Conservation (phyloP, 1,140 invertebrate species). For the Dolichoris vasculosae region DNA sequence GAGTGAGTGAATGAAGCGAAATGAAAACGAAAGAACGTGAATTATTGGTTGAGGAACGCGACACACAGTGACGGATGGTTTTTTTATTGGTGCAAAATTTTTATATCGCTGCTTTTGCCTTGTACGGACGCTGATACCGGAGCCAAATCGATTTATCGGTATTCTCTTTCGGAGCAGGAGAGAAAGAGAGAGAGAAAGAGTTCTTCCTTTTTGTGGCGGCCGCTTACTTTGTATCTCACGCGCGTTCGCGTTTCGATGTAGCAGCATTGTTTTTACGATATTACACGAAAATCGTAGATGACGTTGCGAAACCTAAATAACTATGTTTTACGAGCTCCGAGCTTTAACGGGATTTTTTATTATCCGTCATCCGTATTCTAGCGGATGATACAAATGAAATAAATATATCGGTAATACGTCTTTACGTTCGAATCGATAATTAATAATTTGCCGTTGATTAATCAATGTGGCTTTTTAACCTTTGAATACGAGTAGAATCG, state of each 20-base stretch:
- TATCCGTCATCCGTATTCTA: background rate
- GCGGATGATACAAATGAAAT: background rate
- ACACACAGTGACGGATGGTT: background rate
- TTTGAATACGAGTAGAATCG: background rate
- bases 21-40: background rate
- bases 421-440: background rate
- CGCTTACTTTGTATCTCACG: background rate
- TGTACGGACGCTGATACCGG: background rate
- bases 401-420: background rate
- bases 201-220: no score
- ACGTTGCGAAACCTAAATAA: constrained; percentile 23
- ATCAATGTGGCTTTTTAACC: background rate
- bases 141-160: background rate
- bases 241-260: background rate
- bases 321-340: background rate
- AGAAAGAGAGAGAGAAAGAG: background rate
- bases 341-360: background rate
- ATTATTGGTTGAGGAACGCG: background rate
- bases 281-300: constrained; percentile 1
- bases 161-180: background rate
- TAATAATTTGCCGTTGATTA: background rate
- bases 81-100: background rate
- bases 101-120: background rate
- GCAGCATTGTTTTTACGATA: background rate
- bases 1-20: background rate